Evolutionary conservation across 1,140 invertebrate genomes (phyloP), one percentile per base, ranked within the genome.

Genomic region (Radopholus similis): DNA sequence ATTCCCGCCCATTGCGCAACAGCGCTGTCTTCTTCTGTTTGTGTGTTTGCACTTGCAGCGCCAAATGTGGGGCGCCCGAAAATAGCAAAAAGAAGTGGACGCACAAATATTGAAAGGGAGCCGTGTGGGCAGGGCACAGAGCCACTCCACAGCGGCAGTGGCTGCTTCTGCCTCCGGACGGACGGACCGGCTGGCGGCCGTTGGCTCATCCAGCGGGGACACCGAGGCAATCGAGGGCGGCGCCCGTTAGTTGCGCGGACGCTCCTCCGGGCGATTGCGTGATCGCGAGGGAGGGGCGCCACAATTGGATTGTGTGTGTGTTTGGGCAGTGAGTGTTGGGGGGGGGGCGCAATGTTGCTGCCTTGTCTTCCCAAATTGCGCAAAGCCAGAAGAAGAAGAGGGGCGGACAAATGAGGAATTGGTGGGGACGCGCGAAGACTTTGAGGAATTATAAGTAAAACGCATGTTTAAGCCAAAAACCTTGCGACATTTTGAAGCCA

Each of bases 41-140:
- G n/a, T n/a, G n/a, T 23, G 47, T 51, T 18, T 51, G 47, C 15
- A 23, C 15, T 51, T n/a, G n/a, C n/a, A n/a, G n/a, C n/a, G n/a
- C 47, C 47, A 51, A 51, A 51, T 51, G 47, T 51, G 47, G 47
- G 47, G 47, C 47, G 15, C 23, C 47, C 47, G 30, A 51, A 51
- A 51, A 51, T 51, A 51, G 47, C 21, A 51, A 51, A 51, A 18
- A 15, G 30, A 51, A 28, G 21, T 51, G 15, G 15, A 47, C n/a
- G 13, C 4, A 23, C 5, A 15, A 13, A 47, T 1, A 47, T 21
- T 5, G 15, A 47, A 47, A 47, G 44, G 15, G 47, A 15, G 15
- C 18, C 23, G 15, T 23, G 6, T 5, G 47, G 47, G 47, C 8
- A 15, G 47, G 47, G 47, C 5, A 28, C 9, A 28, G 47, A 13